Percentiles rank a stretch among this genome's conserved stretches.
phyloP scores from a whole-genome alignment of 2,888 invertebrate species.

The Podabrus alpinus region DNA sequence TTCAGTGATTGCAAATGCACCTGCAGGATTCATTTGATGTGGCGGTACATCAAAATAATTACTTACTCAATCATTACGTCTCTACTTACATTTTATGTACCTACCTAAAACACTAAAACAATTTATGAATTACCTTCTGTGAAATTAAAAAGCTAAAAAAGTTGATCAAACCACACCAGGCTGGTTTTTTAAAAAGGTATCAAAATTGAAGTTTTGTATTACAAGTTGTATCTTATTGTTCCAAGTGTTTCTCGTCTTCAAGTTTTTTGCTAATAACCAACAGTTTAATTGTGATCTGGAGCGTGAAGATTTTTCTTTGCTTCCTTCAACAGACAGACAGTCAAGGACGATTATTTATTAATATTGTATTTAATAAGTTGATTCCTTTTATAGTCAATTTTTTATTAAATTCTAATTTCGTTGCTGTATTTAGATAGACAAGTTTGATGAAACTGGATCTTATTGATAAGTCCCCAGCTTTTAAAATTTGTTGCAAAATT shows the following conservation, averaged over 20 bases:
- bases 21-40: not conserved
- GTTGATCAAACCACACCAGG: not conserved
- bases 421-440: not conserved
- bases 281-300: conserved; percentile 10
- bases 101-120: not conserved
- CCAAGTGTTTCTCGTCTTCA: not conserved
- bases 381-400: conserved; percentile 16
- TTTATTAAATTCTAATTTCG: conserved; percentile 2
- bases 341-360: conserved; percentile 15
- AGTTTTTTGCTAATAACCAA: not conserved
- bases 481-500: not conserved
- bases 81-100: not conserved
- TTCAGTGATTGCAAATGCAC: not conserved
- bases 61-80: not conserved
- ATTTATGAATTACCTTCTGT: not conserved
- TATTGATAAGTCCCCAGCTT: not conserved
- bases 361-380: conserved; percentile 18
- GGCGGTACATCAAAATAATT: not conserved
- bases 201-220: not conserved
- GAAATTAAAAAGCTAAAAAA: not conserved
- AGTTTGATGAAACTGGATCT: not conserved
- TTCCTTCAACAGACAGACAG: conserved; percentile 7
- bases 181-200: not conserved
- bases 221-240: not conserved
- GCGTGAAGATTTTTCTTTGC: conserved; percentile 1